Percentiles rank a stretch among this genome's conserved stretches.
Conservation (phyloP, 2,113 vertebrate species). For the Heliornis fulica region DNA sequence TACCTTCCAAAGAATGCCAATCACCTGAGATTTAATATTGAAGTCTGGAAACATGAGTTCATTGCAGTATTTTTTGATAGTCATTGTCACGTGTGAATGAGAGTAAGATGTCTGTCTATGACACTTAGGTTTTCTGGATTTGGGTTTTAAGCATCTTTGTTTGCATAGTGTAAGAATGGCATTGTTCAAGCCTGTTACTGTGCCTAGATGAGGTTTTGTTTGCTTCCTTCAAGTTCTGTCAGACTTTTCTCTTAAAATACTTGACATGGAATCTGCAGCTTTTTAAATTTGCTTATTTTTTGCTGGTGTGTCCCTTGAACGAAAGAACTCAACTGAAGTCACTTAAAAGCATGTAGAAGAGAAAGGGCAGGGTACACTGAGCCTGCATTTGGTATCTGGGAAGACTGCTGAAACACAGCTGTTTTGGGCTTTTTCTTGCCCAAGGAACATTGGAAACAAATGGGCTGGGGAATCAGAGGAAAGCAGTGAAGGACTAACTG, state of each 20-base stretch:
- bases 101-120: neutral
- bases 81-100: neutral
- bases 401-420: neutral
- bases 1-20: neutral
- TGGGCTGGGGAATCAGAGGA: neutral
- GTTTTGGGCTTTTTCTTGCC: neutral
- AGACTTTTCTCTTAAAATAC: neutral
- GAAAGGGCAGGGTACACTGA: neutral
- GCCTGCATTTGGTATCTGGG: neutral
- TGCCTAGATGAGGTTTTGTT: neutral
- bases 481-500: neutral
- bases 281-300: neutral
- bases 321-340: neutral
- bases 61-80: neutral
- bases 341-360: neutral
- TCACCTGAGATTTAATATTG: neutral
- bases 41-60: neutral
- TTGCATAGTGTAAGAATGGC: neutral
- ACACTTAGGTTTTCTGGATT: neutral
- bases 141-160: neutral
- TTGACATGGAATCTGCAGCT: neutral
- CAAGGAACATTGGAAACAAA: neutral
- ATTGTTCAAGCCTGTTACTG: neutral
- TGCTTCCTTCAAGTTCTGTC: neutral
- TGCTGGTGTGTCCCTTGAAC: neutral